These are phyloP conservation scores for Lethrus apterus DNA, from an alignment of 1,140 invertebrate species.

Conservation along the genomic window DNA sequence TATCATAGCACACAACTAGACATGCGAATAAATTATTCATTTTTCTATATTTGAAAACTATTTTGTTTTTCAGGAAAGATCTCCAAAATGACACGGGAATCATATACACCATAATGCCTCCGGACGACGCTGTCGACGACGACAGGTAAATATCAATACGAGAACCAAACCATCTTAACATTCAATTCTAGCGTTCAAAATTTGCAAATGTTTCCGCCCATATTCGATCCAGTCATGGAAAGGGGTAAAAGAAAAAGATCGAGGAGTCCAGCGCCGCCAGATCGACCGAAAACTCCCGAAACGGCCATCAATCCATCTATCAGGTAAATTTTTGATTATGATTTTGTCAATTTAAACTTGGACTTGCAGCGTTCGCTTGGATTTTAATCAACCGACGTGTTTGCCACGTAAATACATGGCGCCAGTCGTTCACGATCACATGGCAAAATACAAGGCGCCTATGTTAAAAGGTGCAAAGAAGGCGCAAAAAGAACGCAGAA, in stretches of 20 bases:
- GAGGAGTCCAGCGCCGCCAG: neutral
- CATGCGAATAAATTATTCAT: too few species aligned
- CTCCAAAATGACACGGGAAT: constrained; percentile 8
- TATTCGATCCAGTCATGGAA: constrained; percentile 21
- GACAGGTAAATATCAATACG: neutral
- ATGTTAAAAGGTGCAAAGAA: constrained; percentile 19
- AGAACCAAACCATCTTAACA: neutral
- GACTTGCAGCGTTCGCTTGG: constrained; percentile 5
- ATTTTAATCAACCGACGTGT: constrained; percentile 7
- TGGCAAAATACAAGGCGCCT: constrained; percentile 22
- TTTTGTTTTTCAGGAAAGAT: constrained; percentile 2
- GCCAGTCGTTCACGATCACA: constrained; percentile 13
- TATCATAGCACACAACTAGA: too few species aligned
- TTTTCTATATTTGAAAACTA: neutral
- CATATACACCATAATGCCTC: constrained; percentile 1
- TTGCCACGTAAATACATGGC: constrained; percentile 6
- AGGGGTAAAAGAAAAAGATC: neutral
- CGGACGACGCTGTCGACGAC: neutral
- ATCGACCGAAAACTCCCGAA: constrained; percentile 14
- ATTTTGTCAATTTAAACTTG: neutral
- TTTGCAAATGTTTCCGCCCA: neutral
- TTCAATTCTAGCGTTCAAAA: neutral
- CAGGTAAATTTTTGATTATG: constrained; percentile 17
- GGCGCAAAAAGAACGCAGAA: constrained; percentile 14
- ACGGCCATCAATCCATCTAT: constrained; percentile 23